Base-by-base conservation (phyloP, 2,797 vertebrate genomes). In the Pipistrellus kuhlii region DNA sequence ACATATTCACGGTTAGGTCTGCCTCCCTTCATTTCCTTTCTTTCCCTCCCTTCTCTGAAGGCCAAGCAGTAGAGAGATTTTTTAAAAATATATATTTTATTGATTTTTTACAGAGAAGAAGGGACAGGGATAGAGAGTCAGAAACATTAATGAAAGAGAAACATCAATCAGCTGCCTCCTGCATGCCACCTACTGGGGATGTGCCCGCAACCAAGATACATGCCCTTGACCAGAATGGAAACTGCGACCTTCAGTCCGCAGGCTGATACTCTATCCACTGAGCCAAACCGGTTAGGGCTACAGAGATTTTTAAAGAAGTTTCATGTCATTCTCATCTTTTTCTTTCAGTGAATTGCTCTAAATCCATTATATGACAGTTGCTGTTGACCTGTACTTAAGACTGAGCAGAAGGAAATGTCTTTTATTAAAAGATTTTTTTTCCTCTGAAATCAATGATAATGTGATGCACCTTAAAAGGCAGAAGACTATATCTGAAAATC, bases 401-500 rank as follows among this genome's bases (percentile, higher is more conserved):
- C 8, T 68, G 55, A 94, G 48, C 23, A 69, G 55, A 77, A 92
- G 32, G 64, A 95, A 94, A 84, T 80, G 25, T 35, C 10, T 44
- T 84, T 92, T 68, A 81, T 32, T 62, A 75, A 90, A 27, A 78
- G 27, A 81, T 64, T 76, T 10, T 1, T 77, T 94, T 97, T 44
- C 46, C 20, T 32, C 35, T 89, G 41, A 90, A 94, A 94, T 95
- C 55, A 90, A 66, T 88, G 46, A 90, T 62, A 41, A 66, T 82
- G 18, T 51, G 57, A 84, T 93, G 18, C 5, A 46, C 15, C 12
- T 62, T 90, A 23, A 89, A 95, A 81, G 35, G 15, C 46, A 59
- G 41, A 62, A 77, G 53, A 76, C 1, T 25, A 5, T 68, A 51
- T 27, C 66, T 82, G 46, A 90, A 93, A 93, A 57, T 83, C 35